Evolutionary conservation across 1,140 invertebrate species (phyloP).

Genomic region (Ericerus pela): DNA sequence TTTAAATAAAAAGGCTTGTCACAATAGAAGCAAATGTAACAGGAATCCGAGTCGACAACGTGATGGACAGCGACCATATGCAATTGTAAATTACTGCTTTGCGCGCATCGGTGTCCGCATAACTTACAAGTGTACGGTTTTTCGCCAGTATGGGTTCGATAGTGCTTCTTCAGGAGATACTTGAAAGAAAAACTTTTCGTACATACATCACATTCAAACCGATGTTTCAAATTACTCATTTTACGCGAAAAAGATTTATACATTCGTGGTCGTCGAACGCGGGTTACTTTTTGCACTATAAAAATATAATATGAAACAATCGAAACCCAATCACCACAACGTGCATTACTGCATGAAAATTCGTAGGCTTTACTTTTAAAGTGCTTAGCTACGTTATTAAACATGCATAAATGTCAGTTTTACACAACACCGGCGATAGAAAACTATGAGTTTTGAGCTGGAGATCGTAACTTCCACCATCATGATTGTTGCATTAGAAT

Average conservation of each 20-base stretch:
- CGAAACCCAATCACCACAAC: too few relatives aligned
- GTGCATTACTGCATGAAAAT: too few relatives aligned
- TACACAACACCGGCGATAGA: too few relatives aligned
- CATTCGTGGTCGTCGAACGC: too few relatives aligned
- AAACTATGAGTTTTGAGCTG: too few relatives aligned
- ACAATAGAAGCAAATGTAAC: conserved; percentile 24
- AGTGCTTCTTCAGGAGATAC: conserved; percentile 25
- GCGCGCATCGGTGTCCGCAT: conserved; percentile 64
- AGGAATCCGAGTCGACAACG: conserved; percentile 16
- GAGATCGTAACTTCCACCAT: too few relatives aligned
- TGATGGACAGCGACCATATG: conserved; percentile 31
- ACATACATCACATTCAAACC: conserved; percentile 26
- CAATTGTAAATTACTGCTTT: conserved; percentile 43
- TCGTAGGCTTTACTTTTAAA: too few relatives aligned
- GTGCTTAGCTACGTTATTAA: too few relatives aligned
- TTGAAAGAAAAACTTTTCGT: conserved; percentile 29
- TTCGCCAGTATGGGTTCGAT: conserved; percentile 42
- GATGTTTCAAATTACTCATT: background rate
- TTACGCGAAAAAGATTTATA: background rate
- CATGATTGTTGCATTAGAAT: too few relatives aligned
- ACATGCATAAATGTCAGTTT: too few relatives aligned
- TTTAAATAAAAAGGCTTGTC: conserved; percentile 53
- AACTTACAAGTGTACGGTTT: conserved; percentile 60
- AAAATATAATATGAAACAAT: too few relatives aligned
- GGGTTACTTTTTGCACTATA: too few relatives aligned